These are phyloP conservation scores for Caenorhabditis sp. DNA, from an alignment of 2,888 invertebrate genomes.

Conservation along the genomic window DNA sequence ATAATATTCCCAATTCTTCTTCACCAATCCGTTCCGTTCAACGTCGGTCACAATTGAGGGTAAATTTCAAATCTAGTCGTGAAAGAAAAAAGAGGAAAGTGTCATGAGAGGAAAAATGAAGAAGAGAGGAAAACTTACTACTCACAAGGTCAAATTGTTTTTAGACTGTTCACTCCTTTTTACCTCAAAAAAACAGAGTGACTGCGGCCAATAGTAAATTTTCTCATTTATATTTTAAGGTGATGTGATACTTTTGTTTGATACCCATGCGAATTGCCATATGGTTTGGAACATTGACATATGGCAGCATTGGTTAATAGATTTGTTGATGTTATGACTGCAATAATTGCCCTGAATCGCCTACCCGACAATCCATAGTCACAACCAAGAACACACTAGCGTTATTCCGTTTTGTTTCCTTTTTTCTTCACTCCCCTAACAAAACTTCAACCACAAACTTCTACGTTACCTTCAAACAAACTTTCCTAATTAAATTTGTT, in stretches of 20 bases:
- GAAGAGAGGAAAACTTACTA: constrained; percentile 12
- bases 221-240: constrained; percentile 22
- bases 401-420: constrained; percentile 15
- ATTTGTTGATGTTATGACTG: constrained; percentile 52
- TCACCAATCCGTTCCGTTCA: constrained; percentile 27
- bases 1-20: constrained; percentile 45
- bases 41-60: constrained; percentile 44
- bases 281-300: constrained; percentile 18
- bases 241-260: constrained; percentile 9
- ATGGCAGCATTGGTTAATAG: constrained; percentile 48
- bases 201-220: constrained; percentile 18
- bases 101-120: constrained; percentile 9
- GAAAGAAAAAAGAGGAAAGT: constrained; percentile 12
- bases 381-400: too few relatives aligned
- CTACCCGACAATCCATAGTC: too few relatives aligned
- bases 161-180: constrained; percentile 16
- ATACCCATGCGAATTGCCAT: constrained; percentile 7
- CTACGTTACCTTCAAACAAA: not conserved
- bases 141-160: constrained; percentile 53
- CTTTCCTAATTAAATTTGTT: not conserved
- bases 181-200: constrained; percentile 18
- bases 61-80: constrained; percentile 24
- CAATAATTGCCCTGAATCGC: constrained; percentile 37
- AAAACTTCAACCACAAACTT: constrained; percentile 4
- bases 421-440: constrained; percentile 1